A percentile compares a stretch with the other conserved stretches of the same genome.
These are phyloP conservation scores for Aegypius monachus DNA, from an alignment of 2,113 vertebrate genomes.

Conservation along the genomic window DNA sequence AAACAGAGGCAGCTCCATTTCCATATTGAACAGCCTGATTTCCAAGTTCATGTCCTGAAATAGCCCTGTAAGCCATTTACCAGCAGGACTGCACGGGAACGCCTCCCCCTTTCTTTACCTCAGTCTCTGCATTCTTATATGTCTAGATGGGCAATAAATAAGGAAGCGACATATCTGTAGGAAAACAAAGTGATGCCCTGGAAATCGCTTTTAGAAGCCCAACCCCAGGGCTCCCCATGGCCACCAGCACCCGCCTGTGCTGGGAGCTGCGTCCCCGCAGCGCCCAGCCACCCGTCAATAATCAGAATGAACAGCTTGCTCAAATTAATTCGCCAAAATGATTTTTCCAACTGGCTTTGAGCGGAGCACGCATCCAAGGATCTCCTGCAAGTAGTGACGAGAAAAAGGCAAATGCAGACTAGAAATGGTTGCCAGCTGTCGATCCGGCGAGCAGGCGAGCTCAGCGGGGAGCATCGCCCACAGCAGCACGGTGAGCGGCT, in stretches of 20 bases:
- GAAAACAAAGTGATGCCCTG: neutral
- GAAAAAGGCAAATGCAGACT: neutral
- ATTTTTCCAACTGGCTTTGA: neutral
- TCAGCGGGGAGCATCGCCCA: accelerated
- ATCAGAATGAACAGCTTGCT: neutral
- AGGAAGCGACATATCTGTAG: neutral
- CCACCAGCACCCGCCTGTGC: accelerated
- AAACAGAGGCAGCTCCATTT: neutral
- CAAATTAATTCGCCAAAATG: neutral
- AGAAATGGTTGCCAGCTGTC: neutral
- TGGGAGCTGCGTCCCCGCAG: neutral
- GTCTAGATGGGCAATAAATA: neutral
- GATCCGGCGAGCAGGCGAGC: accelerated
- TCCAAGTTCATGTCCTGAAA: neutral
- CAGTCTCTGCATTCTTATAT: neutral
- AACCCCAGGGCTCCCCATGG: neutral
- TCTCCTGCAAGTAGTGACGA: neutral
- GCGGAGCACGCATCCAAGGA: neutral
- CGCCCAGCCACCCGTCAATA: neutral
- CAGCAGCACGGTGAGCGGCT: accelerated
- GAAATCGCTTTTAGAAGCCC: neutral
- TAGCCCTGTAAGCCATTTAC: neutral
- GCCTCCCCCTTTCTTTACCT: neutral
- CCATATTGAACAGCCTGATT: neutral
- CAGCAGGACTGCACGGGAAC: neutral